Base-by-base conservation (phyloP, 2,888 invertebrate species). In the Calliphora vomitoria region DNA sequence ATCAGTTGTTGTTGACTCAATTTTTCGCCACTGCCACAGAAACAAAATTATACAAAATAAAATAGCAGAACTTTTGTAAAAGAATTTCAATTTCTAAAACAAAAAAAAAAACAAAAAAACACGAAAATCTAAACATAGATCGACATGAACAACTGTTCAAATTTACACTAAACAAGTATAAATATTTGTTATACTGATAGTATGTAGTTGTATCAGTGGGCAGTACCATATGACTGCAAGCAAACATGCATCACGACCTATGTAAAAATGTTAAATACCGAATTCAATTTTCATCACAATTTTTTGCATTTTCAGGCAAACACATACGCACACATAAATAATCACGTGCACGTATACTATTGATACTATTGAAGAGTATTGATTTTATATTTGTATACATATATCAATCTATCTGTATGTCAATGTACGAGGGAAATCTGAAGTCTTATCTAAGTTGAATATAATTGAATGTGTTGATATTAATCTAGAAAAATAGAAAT, bases 71-170 rank as follows among this genome's bases (percentile, higher is more conserved):
- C 47, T 50, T 75, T 47, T 69, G 79, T 13, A 50, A 81, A 81
- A 72, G 18, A 81, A 72, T 38, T 55, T 55, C 4, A 64, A 60
- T 41, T 60, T 74, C 8, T 62, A 68, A 85, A 44, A 20, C 50
- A 69, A 74, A 1, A 79, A 58, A 64, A 50, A 44, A 8, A 50
- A 53, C 4, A 25, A 55, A 58, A 78, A 25, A 15, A 20, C 64
- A 68, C 62, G 53, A 72, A 80, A 74, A 74, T 79, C 69, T 62
- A 85, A 72, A 68, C 68, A 53, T 74, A 80, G 79, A 80, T 80
- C 53, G 86, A 83, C 83, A 69, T 71, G 71, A 80, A 75, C 86
- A 87, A 83, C 83, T 87, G 86, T 75, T 79, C 18, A 64, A 35
- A 78, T 78, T 38, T 82, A 71, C 69, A 71, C 35, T 44, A 44